Evolutionary conservation across 2,113 vertebrate genomes (phyloP), one percentile per base, ranked within the genome.

Genomic region (Ceyx cyanopectus): DNA sequence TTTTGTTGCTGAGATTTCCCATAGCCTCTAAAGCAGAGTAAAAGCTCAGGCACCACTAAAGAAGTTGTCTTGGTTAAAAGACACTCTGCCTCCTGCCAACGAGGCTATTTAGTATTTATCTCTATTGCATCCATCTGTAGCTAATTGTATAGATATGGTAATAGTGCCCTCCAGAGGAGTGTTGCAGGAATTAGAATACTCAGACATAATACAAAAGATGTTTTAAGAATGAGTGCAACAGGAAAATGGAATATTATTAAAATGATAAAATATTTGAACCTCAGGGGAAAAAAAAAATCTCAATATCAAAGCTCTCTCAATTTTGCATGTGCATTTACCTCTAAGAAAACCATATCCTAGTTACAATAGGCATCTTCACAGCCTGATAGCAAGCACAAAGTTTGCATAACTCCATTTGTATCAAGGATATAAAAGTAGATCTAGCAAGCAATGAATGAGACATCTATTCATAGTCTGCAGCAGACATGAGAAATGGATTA

Each of bases 101-200:
- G 34, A 65, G 26, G 37, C 77, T 87, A n/a, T 81, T 94, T 80
- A 85, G 67, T 46, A 83, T 76, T 91, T 88, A 74, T 93, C 92
- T 88, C 62, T 91, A 73, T 92, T 87, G 73, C 46, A 87, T 2
- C 67, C 26, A 8, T 1, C 86, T 67, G 81, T 34, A 91, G 96
- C 75, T 97, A 97, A 96, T 96, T 96, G 89, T 74, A 91, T 97
- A 84, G 93, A 94, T 97, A 97, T 97, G 97, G 95, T 97, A 95
- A 97, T 94, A 74, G 97, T 98, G 97, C 97, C 98, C 97, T 98
- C 98, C 97, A 98, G 97, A 98, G 98, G 98, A 97, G 97, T 89
- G 98, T 69, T 41, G 32, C 48, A 92, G 96, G 76, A 97, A 97
- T 97, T 95, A 85, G 79, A 93, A 89, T 81, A 82, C 62, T 87